Evolutionary conservation across 2,113 vertebrate species (phyloP).

Genomic region (Castor canadensis): DNA sequence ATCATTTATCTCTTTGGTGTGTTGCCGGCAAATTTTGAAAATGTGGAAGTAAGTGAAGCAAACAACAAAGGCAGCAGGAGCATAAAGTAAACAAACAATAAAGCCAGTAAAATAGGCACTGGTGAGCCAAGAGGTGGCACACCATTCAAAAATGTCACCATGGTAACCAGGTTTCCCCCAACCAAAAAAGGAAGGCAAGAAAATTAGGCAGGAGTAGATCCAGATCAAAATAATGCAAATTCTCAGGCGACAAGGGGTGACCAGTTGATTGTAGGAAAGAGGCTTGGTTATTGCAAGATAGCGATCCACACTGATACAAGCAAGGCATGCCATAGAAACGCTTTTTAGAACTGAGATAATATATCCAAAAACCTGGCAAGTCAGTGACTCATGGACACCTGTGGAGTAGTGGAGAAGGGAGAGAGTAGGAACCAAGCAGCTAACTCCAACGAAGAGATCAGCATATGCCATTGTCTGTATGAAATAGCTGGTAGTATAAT

Average conservation of each 20-base stretch:
- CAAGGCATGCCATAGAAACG: constrained; percentile 98
- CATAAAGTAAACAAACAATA: constrained; percentile 97
- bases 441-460: constrained; percentile 96
- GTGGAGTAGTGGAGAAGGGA: constrained; percentile 96
- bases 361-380: constrained; percentile 97
- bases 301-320: constrained; percentile 97
- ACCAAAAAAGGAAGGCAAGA: constrained; percentile 97
- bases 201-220: constrained; percentile 96
- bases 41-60: constrained; percentile 99
- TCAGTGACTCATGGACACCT: constrained; percentile 94
- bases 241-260: constrained; percentile 96
- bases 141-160: constrained; percentile 99
- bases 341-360: constrained; percentile 98
- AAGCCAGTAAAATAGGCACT: constrained; percentile 97
- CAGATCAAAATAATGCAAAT: constrained; percentile 96
- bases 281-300: constrained; percentile 98
- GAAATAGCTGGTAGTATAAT: constrained; percentile 99
- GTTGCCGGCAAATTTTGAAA: constrained; percentile 98
- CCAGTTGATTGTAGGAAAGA: constrained; percentile 97
- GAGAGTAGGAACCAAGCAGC: constrained; percentile 96
- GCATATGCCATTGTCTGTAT: constrained; percentile 99
- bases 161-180: constrained; percentile 99
- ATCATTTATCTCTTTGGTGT: constrained; percentile 98
- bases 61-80: constrained; percentile 96
- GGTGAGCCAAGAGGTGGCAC: constrained; percentile 96